Evolutionary conservation across 2,797 vertebrate genomes (phyloP).

Genomic region (Orestias chungarensis): DNA sequence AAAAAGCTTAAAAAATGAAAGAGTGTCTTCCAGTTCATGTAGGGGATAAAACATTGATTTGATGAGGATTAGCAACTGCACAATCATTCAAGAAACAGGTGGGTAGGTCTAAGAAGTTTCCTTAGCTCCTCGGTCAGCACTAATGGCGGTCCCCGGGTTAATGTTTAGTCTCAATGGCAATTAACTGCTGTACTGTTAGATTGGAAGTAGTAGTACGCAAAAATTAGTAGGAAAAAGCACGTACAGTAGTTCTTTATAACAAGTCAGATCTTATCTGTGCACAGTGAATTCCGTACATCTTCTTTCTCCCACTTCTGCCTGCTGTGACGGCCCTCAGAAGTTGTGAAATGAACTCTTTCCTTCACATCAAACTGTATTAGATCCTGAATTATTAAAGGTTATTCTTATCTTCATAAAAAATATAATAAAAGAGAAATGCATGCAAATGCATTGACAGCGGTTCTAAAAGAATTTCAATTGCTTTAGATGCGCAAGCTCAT

Average conservation of each 20-base stretch:
- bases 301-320: background rate
- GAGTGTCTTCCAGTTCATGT: too few relatives aligned
- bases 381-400: background rate
- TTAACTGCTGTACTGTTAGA: background rate
- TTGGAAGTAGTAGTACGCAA: background rate
- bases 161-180: background rate
- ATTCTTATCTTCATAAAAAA: background rate
- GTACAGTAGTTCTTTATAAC: background rate
- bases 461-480: background rate
- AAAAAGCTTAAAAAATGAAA: too few relatives aligned
- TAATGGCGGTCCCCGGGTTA: background rate
- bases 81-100: too few relatives aligned
- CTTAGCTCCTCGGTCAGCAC: background rate
- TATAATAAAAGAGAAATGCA: background rate
- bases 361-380: background rate
- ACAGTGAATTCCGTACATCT: background rate
- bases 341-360: background rate
- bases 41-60: too few relatives aligned
- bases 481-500: background rate
- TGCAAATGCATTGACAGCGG: background rate
- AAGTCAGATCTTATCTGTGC: background rate
- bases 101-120: background rate
- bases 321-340: background rate
- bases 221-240: background rate
- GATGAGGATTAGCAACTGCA: too few relatives aligned